These are phyloP conservation scores for Drosophila pseudotalamancana DNA, from an alignment of 2,888 invertebrate genomes.

Conservation along the genomic window DNA sequence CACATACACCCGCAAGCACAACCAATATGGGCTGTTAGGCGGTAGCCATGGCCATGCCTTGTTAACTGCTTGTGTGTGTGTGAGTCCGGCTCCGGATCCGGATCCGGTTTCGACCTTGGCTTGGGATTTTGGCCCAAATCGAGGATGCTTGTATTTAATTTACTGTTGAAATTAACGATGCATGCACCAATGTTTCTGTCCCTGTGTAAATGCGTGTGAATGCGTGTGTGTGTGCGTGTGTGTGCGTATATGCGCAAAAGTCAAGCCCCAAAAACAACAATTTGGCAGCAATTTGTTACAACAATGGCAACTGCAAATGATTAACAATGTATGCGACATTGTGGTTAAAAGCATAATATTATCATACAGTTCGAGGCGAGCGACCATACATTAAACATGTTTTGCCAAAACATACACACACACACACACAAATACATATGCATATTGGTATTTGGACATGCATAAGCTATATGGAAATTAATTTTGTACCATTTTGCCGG, in stretches of 20 bases:
- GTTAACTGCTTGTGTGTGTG: conserved; percentile 39
- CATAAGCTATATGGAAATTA: conserved; percentile 59
- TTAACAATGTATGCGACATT: conserved; percentile 76
- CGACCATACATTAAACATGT: conserved; percentile 16
- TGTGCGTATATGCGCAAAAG: conserved; percentile 49
- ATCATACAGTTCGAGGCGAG: conserved; percentile 57
- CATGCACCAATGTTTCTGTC: conserved; percentile 43
- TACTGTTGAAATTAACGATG: conserved; percentile 76
- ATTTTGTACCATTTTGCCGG: conserved; percentile 64
- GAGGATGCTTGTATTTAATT: conserved; percentile 74
- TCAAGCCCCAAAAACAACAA: conserved; percentile 71
- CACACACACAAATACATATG: background rate
- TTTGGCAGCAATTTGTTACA: conserved; percentile 78
- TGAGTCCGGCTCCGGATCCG: conserved; percentile 3
- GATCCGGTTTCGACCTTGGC: conserved; percentile 8
- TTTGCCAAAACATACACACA: conserved; percentile 12
- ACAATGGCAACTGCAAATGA: conserved; percentile 73
- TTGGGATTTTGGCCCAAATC: conserved; percentile 46
- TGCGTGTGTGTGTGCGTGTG: conserved; percentile 21
- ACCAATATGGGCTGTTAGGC: conserved; percentile 23
- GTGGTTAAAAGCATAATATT: conserved; percentile 76
- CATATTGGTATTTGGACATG: conserved; percentile 2
- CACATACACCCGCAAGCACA: background rate
- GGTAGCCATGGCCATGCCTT: conserved; percentile 25
- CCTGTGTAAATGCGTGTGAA: conserved; percentile 8